Percentiles rank a stretch among this genome's conserved stretches.
Evolutionary conservation across 2,888 invertebrate genomes (phyloP).

Genomic region (Mythimna albipuncta): DNA sequence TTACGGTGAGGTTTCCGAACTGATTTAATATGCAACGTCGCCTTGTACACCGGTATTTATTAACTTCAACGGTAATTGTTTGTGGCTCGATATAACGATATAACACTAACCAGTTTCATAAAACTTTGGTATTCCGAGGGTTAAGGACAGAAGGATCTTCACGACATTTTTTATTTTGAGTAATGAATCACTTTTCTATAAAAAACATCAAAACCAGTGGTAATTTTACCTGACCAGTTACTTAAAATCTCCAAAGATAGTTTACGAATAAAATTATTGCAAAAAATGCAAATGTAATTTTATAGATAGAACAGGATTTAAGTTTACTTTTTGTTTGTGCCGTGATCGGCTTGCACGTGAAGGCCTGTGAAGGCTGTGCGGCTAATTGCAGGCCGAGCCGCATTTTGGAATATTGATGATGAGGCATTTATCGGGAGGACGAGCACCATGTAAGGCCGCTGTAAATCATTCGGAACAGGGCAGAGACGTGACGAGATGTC

Average conservation of each 20-base stretch:
- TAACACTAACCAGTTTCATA: conserved; percentile 44
- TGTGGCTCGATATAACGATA: conserved; percentile 69
- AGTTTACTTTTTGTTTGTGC: conserved; percentile 82
- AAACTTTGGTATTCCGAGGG: conserved; percentile 47
- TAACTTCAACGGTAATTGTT: conserved; percentile 79
- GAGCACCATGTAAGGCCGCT: conserved; percentile 87
- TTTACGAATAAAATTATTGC: conserved; percentile 66
- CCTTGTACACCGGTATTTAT: conserved; percentile 77
- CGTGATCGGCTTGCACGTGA: conserved; percentile 82
- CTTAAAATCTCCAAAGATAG: conserved; percentile 58
- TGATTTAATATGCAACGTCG: conserved; percentile 85
- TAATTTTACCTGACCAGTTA: conserved; percentile 37
- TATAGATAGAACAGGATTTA: conserved; percentile 88
- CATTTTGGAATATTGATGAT: conserved; percentile 91
- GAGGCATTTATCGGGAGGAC: conserved; percentile 90
- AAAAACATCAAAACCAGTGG: conserved; percentile 28
- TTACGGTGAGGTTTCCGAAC: conserved; percentile 76
- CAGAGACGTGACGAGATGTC: conserved; percentile 89
- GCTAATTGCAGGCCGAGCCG: conserved; percentile 89
- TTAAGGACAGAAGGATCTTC: conserved; percentile 31
- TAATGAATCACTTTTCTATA: conserved; percentile 38
- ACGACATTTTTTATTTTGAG: conserved; percentile 25
- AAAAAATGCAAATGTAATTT: conserved; percentile 82
- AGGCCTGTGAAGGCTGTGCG: conserved; percentile 87
- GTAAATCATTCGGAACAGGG: conserved; percentile 89